phyloP scores from a whole-genome alignment of 2,888 invertebrate species.

The Idaea biselata region DNA sequence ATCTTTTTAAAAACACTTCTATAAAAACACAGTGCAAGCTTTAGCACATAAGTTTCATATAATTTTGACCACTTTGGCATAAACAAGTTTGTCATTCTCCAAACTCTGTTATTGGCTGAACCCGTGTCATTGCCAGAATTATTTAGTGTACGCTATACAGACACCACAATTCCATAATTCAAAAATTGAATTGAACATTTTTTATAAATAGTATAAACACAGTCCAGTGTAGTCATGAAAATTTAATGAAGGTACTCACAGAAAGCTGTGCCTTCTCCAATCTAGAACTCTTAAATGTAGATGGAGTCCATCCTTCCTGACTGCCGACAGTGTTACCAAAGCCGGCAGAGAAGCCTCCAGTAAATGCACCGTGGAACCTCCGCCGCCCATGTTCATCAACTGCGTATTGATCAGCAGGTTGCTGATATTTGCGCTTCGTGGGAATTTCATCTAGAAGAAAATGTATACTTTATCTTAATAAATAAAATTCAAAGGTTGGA shows the following conservation, averaged over 20 bases:
- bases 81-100: no score
- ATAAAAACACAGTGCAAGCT: no score
- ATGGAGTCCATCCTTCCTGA: slow-evolving; percentile 96
- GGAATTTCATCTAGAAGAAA: slow-evolving; percentile 86
- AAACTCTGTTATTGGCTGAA: no score
- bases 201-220: no score
- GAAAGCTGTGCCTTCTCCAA: slow-evolving; percentile 75
- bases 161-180: no score
- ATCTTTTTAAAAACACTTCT: no score
- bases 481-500: neutral
- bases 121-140: no score
- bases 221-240: neutral
- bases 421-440: slow-evolving; percentile 88
- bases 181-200: no score
- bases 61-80: no score
- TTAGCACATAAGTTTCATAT: no score
- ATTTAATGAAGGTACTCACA: slow-evolving; percentile 40
- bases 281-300: slow-evolving; percentile 94
- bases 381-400: slow-evolving; percentile 93
- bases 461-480: neutral
- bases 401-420: slow-evolving; percentile 90
- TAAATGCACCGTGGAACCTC: slow-evolving; percentile 99
- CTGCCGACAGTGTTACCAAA: slow-evolving; percentile 98
- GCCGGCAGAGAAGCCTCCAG: slow-evolving; percentile 98
- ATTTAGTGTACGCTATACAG: no score